Base-by-base conservation (phyloP, 2,113 vertebrate species). In the Nothoprocta perdicaria region DNA sequence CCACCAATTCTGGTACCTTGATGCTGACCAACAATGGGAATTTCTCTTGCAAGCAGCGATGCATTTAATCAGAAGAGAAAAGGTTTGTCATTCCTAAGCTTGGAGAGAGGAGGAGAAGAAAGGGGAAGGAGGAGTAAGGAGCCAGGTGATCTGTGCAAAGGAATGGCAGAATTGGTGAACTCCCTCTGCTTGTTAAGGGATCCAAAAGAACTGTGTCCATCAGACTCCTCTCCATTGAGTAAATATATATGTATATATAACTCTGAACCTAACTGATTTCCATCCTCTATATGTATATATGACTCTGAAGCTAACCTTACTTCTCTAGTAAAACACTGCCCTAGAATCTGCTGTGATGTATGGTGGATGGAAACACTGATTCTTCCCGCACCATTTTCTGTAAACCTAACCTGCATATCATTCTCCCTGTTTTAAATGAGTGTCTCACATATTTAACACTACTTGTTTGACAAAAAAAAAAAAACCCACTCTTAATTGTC, bases 401-500 rank as follows among this genome's bases (percentile, higher is more conserved):
- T 46, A 84, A 90, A 72, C 43, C 89, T 75, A 71, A 92, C 84
- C 17, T 53, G 86, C 40, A 31, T 74, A 93, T 57, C 88, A 73
- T 76, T 87, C 91, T 58, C 66, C 60, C 26, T 87, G 52, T 90
- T 61, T 38, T 38, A 38, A 38, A 38, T 38, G 35, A 38, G 35
- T 38, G 35, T 38, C 35, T 38, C 35, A 13, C 9, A 80, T 41
- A 61, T 68, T 80, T 73, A 88, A 85, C 22, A 89, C 62, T 79
- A 91, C 91, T 94, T 95, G 95, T 96, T 77, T 92, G 86, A 73
- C n/a, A 69, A 69, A 79, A 74, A 88, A 82, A 52, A 24, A 14
- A 35, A 19, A 46, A 46, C 19, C 46, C 35, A 14, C 41, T 21
- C 48, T 48, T 95, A 96, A 95, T 92, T 96, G 84, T 71, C 89